Conservation (phyloP, 2,797 vertebrate species). For the Florisuga fusca region DNA sequence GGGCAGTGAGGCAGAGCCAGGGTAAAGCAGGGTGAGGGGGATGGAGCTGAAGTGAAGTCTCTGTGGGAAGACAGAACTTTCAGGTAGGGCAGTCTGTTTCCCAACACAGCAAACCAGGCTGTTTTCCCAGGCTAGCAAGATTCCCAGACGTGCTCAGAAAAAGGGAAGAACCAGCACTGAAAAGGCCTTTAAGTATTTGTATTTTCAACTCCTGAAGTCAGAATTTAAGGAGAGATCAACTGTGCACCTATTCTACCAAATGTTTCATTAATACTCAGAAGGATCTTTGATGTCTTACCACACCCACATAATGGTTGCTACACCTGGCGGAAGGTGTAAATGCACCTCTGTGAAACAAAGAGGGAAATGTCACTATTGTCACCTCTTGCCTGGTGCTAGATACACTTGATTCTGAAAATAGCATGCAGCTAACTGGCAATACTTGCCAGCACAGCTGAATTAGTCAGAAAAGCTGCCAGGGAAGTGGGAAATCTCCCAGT, state of each 20-base stretch:
- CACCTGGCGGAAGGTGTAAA: constrained; percentile 11
- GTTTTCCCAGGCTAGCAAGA: not conserved
- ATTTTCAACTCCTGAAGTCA: not conserved
- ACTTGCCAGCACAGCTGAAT: constrained; percentile 22
- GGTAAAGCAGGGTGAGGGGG: not conserved
- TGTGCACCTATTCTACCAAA: not conserved
- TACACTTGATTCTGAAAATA: not conserved
- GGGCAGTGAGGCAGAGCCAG: accelerated
- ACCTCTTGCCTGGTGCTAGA: not conserved
- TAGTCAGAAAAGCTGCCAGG: constrained; percentile 26
- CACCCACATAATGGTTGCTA: not conserved
- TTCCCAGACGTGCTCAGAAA: not conserved
- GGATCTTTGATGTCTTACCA: not conserved
- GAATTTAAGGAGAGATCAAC: not conserved
- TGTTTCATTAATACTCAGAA: not conserved
- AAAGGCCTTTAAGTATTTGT: not conserved
- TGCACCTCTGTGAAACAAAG: not conserved
- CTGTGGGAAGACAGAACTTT: not conserved
- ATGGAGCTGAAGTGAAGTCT: not conserved
- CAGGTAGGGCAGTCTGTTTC: not conserved
- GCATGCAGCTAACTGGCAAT: not conserved
- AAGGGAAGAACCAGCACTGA: not conserved
- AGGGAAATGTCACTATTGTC: not conserved
- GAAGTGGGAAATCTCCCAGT: constrained; percentile 35
- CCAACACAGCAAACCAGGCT: not conserved